phyloP scores from a whole-genome alignment of 2,797 vertebrate genomes.

The Synanceia verrucosa region DNA sequence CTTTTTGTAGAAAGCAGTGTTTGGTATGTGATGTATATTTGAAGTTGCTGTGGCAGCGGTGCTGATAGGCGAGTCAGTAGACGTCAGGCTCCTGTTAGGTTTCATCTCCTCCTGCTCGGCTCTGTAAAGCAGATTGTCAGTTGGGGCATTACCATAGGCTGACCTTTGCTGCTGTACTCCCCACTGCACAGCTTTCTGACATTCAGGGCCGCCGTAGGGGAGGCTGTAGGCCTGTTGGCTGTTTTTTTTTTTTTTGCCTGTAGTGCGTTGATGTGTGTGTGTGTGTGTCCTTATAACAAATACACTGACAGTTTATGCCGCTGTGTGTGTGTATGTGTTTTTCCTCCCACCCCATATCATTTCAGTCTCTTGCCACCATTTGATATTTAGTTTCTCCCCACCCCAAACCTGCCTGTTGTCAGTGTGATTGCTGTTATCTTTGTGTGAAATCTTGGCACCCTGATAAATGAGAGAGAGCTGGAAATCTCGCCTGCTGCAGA shows the following conservation, averaged over 20 bases:
- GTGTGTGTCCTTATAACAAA: conserved; percentile 58
- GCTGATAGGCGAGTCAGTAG: conserved; percentile 62
- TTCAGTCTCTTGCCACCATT: conserved; percentile 57
- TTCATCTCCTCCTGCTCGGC: conserved; percentile 65
- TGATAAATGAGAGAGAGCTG: conserved; percentile 75
- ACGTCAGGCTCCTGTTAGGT: conserved; percentile 64
- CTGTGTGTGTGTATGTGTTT: conserved; percentile 3
- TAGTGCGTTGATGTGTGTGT: conserved; percentile 50
- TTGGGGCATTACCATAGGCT: conserved; percentile 81
- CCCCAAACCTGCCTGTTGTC: conserved; percentile 64
- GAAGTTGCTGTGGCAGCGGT: conserved; percentile 59
- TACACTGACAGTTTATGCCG: conserved; percentile 55
- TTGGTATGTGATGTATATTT: conserved; percentile 64
- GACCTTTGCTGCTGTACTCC: conserved; percentile 79
- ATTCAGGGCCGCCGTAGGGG: conserved; percentile 76
- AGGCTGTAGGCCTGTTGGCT: conserved; percentile 54
- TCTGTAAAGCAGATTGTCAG: conserved; percentile 72
- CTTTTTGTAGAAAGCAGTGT: conserved; percentile 49
- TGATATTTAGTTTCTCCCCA: conserved; percentile 61
- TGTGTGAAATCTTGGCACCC: conserved; percentile 72
- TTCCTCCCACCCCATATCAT: conserved; percentile 23
- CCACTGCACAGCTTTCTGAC: conserved; percentile 77
- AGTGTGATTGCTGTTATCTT: conserved; percentile 76
- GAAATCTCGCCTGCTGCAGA: conserved; percentile 68
- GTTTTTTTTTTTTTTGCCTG: conserved; percentile 63